Evolutionary conservation across 2,113 vertebrate species (phyloP).

Genomic region (Clarias magur): DNA sequence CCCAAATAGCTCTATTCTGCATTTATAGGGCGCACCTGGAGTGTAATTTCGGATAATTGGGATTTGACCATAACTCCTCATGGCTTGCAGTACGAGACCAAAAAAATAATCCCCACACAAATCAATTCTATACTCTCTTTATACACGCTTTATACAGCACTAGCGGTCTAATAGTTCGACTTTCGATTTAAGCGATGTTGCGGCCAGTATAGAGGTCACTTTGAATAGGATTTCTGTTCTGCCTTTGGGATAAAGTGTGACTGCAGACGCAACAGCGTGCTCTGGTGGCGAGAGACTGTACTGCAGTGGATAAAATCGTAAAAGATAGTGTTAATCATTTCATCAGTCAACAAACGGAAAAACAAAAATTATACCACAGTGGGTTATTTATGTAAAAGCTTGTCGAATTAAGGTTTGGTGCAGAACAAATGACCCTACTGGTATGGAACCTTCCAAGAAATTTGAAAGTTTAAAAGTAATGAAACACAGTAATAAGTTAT

Average conservation of each 20-base stretch:
- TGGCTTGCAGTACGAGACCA: neutral
- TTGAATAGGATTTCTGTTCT: neutral
- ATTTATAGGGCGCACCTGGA: neutral
- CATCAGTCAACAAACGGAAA: neutral
- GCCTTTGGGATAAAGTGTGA: no score
- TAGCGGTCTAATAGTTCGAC: neutral
- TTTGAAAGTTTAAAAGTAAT: neutral
- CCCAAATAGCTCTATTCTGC: neutral
- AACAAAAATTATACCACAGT: neutral
- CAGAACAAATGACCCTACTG: neutral
- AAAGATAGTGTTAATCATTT: neutral
- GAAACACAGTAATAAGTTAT: no score
- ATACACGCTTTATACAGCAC: neutral
- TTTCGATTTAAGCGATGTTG: neutral
- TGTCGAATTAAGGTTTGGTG: neutral
- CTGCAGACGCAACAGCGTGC: neutral
- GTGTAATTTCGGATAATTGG: neutral
- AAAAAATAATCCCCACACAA: neutral
- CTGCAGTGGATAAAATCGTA: neutral
- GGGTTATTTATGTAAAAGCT: neutral
- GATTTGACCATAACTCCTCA: neutral
- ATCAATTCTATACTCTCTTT: neutral
- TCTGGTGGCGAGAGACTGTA: conserved; percentile 2
- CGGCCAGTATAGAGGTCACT: neutral
- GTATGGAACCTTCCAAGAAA: neutral